Evolutionary conservation across 2,113 vertebrate genomes (phyloP).

Genomic region (Alaudala cheleensis): DNA sequence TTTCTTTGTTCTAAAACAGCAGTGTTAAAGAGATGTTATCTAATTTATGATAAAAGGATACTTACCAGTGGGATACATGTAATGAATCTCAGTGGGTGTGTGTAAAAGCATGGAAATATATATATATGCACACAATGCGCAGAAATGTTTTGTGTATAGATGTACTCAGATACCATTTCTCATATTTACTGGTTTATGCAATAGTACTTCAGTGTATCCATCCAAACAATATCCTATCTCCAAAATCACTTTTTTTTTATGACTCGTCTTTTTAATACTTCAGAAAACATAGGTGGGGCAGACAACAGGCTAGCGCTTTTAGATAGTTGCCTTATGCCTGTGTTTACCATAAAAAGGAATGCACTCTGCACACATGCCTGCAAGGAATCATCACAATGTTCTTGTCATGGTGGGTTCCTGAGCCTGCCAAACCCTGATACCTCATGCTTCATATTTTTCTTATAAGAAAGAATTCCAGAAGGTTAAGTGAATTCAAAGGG

Average conservation of each 20-base stretch:
- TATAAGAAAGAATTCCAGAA: neutral
- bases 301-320: neutral
- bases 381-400: rapidly evolving
- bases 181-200: neutral
- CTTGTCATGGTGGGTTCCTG: neutral
- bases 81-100: neutral
- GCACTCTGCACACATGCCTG: rapidly evolving
- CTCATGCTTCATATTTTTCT: neutral
- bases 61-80: neutral
- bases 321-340: neutral
- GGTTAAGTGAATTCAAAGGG: neutral
- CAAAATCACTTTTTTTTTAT: neutral
- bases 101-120: neutral
- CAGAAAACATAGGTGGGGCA: neutral
- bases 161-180: neutral
- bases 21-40: neutral
- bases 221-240: neutral
- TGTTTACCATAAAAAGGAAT: neutral
- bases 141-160: neutral
- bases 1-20: neutral
- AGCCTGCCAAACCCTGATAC: neutral
- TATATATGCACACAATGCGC: rapidly evolving
- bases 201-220: neutral
- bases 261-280: neutral
- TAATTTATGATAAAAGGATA: neutral